Evolutionary conservation across 2,888 invertebrate genomes (phyloP), one percentile per base, ranked within the genome.

Genomic region (Nephrocerus scutellatus): DNA sequence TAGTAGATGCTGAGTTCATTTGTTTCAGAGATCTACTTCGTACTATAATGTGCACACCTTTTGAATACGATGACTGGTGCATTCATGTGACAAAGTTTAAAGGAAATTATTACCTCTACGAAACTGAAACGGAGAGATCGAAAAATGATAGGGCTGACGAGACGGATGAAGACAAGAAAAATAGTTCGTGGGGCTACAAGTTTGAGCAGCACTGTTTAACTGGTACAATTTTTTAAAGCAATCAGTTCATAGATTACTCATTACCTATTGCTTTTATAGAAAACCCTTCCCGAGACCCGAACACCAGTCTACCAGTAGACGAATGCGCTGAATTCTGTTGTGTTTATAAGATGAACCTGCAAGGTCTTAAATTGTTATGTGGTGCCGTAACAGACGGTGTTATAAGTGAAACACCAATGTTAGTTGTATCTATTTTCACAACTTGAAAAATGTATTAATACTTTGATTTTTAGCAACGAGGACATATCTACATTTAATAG

Each of bases 371-470:
- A 18, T 59, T 87, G 44, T 61, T 86, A 2, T 86, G 77, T 68
- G 81, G 76, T 9, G 86, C 84, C 13, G 85, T 87, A 71, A 79
- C 84, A 67, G 87, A 87, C 71, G 84, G 82, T 2, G 67, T 73
- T 30, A 53, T 62, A 23, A 56, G 61, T 6, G 36, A 53, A 10
- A 47, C 51, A 9, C 46, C 46, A 13, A 39, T 51, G 5, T n/a
- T n/a, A n/a, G n/a, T n/a, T n/a, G n/a, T n/a, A n/a, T n/a, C n/a
- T n/a, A n/a, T n/a, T n/a, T n/a, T n/a, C n/a, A n/a, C n/a, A n/a
- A n/a, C n/a, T n/a, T n/a, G n/a, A n/a, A n/a, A n/a, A n/a, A n/a
- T n/a, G n/a, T n/a, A n/a, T n/a, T n/a, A n/a, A 22, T 8, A 21
- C 3, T 14, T 12, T 21, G 21, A 13, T 7, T 13, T 8, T 19